phyloP scores from a whole-genome alignment of 92 coral and sea anemone species.

The Epizoanthus illoricatus region DNA sequence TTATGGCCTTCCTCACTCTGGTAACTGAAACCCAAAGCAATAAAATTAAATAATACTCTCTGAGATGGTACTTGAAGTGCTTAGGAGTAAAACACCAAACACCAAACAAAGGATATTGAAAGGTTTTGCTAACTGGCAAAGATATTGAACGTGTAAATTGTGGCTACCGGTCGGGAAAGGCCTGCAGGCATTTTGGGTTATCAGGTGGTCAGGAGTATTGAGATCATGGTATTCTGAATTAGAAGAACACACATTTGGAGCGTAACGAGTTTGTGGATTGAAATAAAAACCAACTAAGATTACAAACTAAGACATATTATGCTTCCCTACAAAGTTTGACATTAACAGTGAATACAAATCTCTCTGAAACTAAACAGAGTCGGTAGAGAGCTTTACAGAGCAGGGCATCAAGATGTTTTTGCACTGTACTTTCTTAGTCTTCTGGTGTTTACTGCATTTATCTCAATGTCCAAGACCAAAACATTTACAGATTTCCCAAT shows the following conservation, averaged over 20 bases:
- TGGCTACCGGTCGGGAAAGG: not conserved
- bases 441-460: not conserved
- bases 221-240: conserved; percentile 4
- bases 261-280: conserved; percentile 3
- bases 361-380: not conserved
- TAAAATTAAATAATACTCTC: not conserved
- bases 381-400: not conserved
- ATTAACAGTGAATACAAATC: not conserved
- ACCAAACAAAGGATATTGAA: conserved; percentile 1
- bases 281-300: not conserved
- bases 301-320: not conserved
- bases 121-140: conserved; percentile 12
- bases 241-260: conserved; percentile 5
- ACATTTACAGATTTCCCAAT: not conserved
- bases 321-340: not conserved
- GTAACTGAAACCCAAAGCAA: not conserved
- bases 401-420: not conserved
- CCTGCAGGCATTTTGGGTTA: not conserved
- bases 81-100: conserved; percentile 6
- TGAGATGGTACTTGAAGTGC: not conserved
- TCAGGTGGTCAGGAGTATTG: conserved; percentile 1
- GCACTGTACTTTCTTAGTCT: not conserved
- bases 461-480: not conserved
- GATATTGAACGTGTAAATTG: not conserved
- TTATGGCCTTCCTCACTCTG: too few relatives aligned